These are phyloP conservation scores for Cheirogaleus medius DNA, from an alignment of 2,113 vertebrate species.

Conservation along the genomic window DNA sequence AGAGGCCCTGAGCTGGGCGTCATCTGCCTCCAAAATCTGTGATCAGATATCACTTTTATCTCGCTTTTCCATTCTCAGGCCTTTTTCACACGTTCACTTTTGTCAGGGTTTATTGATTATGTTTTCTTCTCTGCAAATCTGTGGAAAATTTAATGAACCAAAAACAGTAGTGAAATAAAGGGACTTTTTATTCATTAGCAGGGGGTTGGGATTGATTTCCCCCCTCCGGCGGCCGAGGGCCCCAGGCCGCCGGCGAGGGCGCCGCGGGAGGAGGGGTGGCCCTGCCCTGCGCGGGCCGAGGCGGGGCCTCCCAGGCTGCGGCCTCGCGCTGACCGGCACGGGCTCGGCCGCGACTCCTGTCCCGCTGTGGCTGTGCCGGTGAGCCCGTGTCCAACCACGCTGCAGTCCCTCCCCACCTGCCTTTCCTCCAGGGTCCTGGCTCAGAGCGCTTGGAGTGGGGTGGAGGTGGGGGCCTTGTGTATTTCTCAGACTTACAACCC, in stretches of 20 bases:
- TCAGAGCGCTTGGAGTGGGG: slow-evolving; percentile 62
- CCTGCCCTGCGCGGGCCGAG: background rate
- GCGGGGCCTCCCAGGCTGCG: background rate
- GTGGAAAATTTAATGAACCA: slow-evolving; percentile 95
- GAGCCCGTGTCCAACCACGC: background rate
- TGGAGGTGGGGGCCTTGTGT: slow-evolving; percentile 68
- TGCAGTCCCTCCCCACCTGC: background rate
- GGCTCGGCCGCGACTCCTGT: background rate
- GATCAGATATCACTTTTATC: slow-evolving; percentile 96
- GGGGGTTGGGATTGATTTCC: slow-evolving; percentile 80
- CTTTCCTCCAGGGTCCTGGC: slow-evolving; percentile 29
- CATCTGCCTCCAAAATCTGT: slow-evolving; percentile 90
- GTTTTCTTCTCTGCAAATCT: slow-evolving; percentile 90
- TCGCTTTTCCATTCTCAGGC: slow-evolving; percentile 87
- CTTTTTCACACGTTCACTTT: slow-evolving; percentile 89
- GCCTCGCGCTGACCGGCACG: background rate
- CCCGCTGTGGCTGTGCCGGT: background rate
- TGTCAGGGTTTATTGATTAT: slow-evolving; percentile 91
- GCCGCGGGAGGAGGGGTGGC: background rate
- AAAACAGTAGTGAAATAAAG: slow-evolving; percentile 87
- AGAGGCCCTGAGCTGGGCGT: slow-evolving; percentile 87
- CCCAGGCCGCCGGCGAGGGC: slow-evolving; percentile 49
- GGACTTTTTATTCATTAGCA: slow-evolving; percentile 87
- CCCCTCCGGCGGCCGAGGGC: background rate
- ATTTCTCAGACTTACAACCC: slow-evolving; percentile 77